Conservation (phyloP, 2,888 invertebrate genomes). For the Chrysopilus asiliformis region DNA sequence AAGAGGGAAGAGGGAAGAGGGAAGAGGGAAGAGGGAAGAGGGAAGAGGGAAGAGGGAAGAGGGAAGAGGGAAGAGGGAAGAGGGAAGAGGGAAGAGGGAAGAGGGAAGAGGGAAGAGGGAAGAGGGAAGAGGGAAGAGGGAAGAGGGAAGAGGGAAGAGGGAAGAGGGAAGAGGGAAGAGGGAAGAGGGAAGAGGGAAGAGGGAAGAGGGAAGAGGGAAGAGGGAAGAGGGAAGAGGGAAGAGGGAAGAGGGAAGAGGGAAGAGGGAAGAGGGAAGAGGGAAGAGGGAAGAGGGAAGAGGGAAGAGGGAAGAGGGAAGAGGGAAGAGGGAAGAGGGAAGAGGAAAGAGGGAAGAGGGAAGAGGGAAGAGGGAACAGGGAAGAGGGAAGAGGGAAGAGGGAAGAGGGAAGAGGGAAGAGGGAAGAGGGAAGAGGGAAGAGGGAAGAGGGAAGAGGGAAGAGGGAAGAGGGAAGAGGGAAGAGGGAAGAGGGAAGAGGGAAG, state of each 20-base stretch:
- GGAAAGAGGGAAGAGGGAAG: background rate
- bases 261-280: background rate
- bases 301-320: background rate
- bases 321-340: background rate
- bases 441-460: background rate
- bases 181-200: background rate
- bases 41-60: slow-evolving; percentile 6
- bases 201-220: background rate
- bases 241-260: background rate
- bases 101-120: background rate
- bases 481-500: background rate
- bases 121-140: background rate
- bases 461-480: background rate
- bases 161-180: background rate
- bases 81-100: background rate
- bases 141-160: background rate
- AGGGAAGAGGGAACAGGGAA: background rate
- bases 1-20: background rate
- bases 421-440: background rate
- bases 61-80: background rate
- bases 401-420: background rate
- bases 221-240: background rate
- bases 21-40: slow-evolving; percentile 7
- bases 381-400: background rate
- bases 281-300: background rate